Conservation (phyloP, 2,888 invertebrate species). For the Amblyjoppa fuscipennis region DNA sequence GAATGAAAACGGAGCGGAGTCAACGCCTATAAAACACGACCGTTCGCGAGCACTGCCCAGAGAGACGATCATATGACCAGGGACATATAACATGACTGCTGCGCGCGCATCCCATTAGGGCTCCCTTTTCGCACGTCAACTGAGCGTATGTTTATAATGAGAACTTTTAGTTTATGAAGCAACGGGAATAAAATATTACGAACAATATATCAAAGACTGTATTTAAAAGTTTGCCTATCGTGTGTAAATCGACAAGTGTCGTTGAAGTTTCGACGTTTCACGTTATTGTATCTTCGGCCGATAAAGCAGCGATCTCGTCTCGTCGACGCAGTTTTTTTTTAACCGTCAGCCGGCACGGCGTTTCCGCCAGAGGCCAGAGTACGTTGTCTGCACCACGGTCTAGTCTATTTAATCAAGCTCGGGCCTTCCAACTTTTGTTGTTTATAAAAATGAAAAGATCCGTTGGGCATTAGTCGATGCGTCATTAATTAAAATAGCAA, state of each 20-base stretch:
- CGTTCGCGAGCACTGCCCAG: slow-evolving; percentile 73
- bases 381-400: slow-evolving; percentile 45
- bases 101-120: slow-evolving; percentile 66
- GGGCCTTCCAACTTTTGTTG: slow-evolving; percentile 65
- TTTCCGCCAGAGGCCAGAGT: slow-evolving; percentile 22
- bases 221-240: no score
- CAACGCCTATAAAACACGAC: slow-evolving; percentile 80
- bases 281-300: neutral
- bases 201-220: no score
- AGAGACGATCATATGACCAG: slow-evolving; percentile 78
- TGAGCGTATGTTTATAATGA: slow-evolving; percentile 17
- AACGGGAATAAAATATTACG: no score
- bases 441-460: slow-evolving; percentile 66
- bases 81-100: slow-evolving; percentile 70
- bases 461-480: slow-evolving; percentile 16
- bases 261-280: no score
- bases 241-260: no score
- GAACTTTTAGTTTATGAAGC: no score
- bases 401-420: slow-evolving; percentile 69
- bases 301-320: neutral
- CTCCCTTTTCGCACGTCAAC: slow-evolving; percentile 46
- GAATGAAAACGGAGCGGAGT: slow-evolving; percentile 70
- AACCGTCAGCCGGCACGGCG: slow-evolving; percentile 4
- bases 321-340: slow-evolving; percentile 21
- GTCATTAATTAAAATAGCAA: slow-evolving; percentile 62